Percentiles rank a stretch among this genome's conserved stretches.
phyloP scores from a whole-genome alignment of 1,140 invertebrate species.

The Zaprionus taronus region DNA sequence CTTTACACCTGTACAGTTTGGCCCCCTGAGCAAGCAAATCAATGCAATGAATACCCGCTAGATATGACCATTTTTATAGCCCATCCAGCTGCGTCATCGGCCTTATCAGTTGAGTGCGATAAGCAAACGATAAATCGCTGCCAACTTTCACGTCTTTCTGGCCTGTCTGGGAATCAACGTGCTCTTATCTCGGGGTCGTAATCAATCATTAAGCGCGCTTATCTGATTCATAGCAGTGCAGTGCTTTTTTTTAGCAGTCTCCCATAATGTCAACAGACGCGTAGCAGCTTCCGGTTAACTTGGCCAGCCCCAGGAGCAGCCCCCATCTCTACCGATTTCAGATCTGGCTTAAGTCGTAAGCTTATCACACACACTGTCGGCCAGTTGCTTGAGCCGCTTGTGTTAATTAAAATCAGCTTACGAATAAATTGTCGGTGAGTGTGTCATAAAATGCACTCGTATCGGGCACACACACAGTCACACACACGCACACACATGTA shows the following conservation, averaged over 20 bases:
- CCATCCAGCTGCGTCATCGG: neutral
- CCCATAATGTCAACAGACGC: conserved; percentile 35
- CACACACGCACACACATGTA: neutral
- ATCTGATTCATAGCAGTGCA: conserved; percentile 51
- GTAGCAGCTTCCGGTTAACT: conserved; percentile 60
- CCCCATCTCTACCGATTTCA: neutral
- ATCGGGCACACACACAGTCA: conserved; percentile 6
- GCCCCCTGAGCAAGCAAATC: neutral
- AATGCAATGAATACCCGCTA: neutral
- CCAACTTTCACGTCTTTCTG: conserved; percentile 44
- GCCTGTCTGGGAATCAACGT: conserved; percentile 53
- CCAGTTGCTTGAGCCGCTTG: conserved; percentile 30
- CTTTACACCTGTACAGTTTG: neutral
- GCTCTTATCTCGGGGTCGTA: conserved; percentile 55
- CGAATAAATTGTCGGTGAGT: conserved; percentile 48
- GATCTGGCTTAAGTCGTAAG: conserved; percentile 31
- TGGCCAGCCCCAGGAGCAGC: neutral
- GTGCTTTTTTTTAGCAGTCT: conserved; percentile 30
- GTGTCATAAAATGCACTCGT: conserved; percentile 64
- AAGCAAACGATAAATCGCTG: conserved; percentile 37
- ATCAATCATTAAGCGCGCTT: conserved; percentile 67
- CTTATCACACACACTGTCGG: conserved; percentile 43
- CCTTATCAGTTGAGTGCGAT: conserved; percentile 31
- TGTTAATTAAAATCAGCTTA: conserved; percentile 51
- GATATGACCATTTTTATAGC: neutral